Evolutionary conservation across 2,113 vertebrate species (phyloP).

Genomic region (Monarcha castaneiventris): DNA sequence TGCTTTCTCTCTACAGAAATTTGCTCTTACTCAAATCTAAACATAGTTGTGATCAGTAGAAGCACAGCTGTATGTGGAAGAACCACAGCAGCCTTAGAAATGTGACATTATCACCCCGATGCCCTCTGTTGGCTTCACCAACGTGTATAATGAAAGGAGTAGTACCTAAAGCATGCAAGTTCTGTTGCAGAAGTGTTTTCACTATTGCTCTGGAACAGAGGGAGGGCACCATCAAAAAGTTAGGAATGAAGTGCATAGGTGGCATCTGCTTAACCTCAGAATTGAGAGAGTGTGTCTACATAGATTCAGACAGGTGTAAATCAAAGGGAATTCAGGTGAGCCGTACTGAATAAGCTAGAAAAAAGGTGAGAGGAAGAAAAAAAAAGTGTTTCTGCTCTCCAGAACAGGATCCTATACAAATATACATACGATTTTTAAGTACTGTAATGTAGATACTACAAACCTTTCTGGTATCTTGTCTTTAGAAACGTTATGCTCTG

Average conservation of each 20-base stretch:
- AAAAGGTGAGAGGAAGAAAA: neutral
- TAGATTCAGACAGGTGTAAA: neutral
- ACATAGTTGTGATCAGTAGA: neutral
- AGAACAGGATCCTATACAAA: neutral
- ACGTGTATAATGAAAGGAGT: neutral
- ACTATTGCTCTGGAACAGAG: neutral
- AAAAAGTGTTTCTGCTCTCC: neutral
- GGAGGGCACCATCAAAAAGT: neutral
- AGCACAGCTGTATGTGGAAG: neutral
- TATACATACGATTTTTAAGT: neutral
- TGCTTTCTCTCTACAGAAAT: neutral
- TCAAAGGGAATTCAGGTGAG: neutral
- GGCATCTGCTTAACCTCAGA: neutral
- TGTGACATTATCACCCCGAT: neutral
- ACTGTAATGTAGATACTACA: neutral
- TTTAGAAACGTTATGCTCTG: neutral
- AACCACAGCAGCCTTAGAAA: neutral
- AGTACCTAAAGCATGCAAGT: neutral
- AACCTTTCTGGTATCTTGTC: neutral
- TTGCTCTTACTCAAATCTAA: neutral
- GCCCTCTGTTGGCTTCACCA: neutral
- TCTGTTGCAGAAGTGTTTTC: neutral
- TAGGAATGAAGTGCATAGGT: neutral
- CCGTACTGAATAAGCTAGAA: neutral
- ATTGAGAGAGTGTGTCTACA: neutral